Conservation (phyloP, 64 coral and sea anemone genomes). For the Orbicella faveolata region DNA sequence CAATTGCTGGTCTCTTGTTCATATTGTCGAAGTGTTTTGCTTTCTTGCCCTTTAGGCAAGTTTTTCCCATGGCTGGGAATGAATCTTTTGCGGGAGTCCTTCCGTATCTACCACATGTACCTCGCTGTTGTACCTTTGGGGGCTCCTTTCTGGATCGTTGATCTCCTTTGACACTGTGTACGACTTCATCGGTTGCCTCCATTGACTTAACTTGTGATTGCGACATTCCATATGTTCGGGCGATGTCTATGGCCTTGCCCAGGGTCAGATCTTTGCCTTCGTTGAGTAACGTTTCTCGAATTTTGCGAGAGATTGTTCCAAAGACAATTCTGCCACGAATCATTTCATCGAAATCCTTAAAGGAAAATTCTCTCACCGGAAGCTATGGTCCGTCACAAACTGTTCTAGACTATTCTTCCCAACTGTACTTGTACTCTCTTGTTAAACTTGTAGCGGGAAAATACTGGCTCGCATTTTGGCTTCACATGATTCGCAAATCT, state of each 20-base stretch:
- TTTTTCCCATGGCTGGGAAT: conserved; percentile 46
- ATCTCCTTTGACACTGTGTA: neutral
- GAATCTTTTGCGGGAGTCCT: neutral
- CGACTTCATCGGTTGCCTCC: no score
- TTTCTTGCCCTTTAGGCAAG: conserved; percentile 33
- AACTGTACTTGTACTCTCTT: conserved; percentile 22
- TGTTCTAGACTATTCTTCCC: conserved; percentile 14
- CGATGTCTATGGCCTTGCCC: conserved; percentile 31
- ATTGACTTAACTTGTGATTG: conserved; percentile 38
- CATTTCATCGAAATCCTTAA: conserved; percentile 16
- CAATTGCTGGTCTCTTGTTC: neutral
- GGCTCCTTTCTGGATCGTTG: neutral
- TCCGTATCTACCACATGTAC: neutral
- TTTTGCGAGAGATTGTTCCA: neutral
- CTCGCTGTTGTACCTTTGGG: no score
- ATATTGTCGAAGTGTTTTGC: conserved; percentile 37
- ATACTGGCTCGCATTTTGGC: conserved; percentile 14
- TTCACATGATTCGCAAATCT: conserved; percentile 18
- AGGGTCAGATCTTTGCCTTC: conserved; percentile 24
- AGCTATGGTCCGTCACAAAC: conserved; percentile 33
- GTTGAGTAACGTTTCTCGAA: conserved; percentile 36
- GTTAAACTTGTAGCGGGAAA: neutral
- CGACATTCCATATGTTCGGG: conserved; percentile 15
- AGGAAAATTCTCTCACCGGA: conserved; percentile 30
- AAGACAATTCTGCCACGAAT: conserved; percentile 43